Conservation (phyloP, 2,113 vertebrate species). For the Zapus hudsonius region DNA sequence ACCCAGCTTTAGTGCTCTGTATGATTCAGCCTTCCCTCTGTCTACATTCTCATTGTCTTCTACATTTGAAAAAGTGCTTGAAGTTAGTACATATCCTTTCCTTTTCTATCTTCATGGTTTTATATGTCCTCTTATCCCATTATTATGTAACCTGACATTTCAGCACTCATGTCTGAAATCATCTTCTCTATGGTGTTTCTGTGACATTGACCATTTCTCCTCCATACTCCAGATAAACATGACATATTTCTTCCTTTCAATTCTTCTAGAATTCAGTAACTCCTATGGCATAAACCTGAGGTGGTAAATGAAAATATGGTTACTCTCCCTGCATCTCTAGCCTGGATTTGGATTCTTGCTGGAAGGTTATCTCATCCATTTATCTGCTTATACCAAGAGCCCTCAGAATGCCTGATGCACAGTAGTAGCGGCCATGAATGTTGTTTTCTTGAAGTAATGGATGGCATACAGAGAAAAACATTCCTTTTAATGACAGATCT, state of each 20-base stretch:
- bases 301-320: neutral
- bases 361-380: neutral
- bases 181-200: neutral
- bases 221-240: neutral
- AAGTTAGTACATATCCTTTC: neutral
- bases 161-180: neutral
- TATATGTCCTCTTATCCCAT: neutral
- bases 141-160: neutral
- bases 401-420: neutral
- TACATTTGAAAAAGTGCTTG: neutral
- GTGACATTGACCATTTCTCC: neutral
- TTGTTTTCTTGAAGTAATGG: neutral
- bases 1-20: neutral
- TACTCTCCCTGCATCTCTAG: neutral
- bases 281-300: neutral
- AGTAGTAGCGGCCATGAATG: neutral
- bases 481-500: neutral
- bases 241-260: neutral
- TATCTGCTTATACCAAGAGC: neutral
- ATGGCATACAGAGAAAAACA: neutral
- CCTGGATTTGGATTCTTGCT: neutral
- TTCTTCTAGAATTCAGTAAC: neutral
- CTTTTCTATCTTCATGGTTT: neutral
- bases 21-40: neutral
- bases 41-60: neutral